These are phyloP conservation scores for Pyrrhopygopsis socrates DNA, from an alignment of 2,888 invertebrate genomes.

Conservation along the genomic window DNA sequence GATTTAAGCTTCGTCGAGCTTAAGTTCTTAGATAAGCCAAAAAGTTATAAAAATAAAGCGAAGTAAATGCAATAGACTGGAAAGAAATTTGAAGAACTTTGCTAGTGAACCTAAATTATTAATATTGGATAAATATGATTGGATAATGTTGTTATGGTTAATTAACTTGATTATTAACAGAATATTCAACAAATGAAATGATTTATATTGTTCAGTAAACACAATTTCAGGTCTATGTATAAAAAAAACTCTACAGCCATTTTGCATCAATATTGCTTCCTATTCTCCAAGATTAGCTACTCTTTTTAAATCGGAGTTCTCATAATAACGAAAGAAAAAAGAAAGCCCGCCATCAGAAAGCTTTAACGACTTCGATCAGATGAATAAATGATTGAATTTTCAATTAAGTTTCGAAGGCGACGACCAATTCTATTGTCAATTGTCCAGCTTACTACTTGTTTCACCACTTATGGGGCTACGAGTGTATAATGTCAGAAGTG, in stretches of 20 bases:
- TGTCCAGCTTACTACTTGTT: conserved; percentile 84
- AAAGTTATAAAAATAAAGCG: conserved; percentile 35
- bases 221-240: conserved; percentile 35
- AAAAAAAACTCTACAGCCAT: conserved; percentile 57
- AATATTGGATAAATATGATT: neutral
- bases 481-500: no score
- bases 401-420: conserved; percentile 93
- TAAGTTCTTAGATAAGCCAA: conserved; percentile 29
- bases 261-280: conserved; percentile 84
- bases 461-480: neutral
- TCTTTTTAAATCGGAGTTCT: conserved; percentile 91
- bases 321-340: conserved; percentile 91
- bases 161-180: neutral
- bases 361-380: conserved; percentile 93
- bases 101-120: neutral
- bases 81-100: neutral
- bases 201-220: no score
- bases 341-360: conserved; percentile 91
- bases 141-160: neutral
- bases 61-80: conserved; percentile 1
- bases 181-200: neutral
- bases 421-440: conserved; percentile 92
- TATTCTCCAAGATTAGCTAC: conserved; percentile 90
- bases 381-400: conserved; percentile 95
- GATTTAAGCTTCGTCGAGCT: conserved; percentile 32